Percentiles rank a stretch among this genome's conserved stretches.
These are phyloP conservation scores for Crenuchus spilurus DNA, from an alignment of 2,797 vertebrate genomes.

Conservation along the genomic window DNA sequence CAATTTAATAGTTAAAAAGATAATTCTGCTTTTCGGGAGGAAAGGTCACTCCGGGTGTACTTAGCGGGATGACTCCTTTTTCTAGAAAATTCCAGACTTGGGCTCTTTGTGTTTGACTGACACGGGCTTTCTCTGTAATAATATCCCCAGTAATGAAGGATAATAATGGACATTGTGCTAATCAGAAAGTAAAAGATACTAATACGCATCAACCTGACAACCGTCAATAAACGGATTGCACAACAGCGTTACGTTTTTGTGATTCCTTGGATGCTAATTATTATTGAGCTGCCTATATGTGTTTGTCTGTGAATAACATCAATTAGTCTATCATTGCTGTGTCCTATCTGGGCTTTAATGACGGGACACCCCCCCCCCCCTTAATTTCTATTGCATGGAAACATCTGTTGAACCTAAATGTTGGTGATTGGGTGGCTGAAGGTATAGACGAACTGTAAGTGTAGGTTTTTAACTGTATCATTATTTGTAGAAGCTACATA, in stretches of 20 bases:
- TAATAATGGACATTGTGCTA: slow-evolving; percentile 74
- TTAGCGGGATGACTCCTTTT: slow-evolving; percentile 77
- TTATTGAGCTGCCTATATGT: slow-evolving; percentile 62
- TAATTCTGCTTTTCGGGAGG: slow-evolving; percentile 77
- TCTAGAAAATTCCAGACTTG: slow-evolving; percentile 50
- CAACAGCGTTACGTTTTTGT: slow-evolving; percentile 68
- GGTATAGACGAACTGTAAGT: background rate
- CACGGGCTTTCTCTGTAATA: slow-evolving; percentile 82
- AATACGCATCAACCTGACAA: slow-evolving; percentile 72
- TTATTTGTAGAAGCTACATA: background rate
- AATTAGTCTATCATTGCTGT: slow-evolving; percentile 40
- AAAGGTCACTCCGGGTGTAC: slow-evolving; percentile 65
- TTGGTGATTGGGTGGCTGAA: background rate
- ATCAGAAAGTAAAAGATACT: slow-evolving; percentile 77
- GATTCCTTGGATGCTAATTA: slow-evolving; percentile 75
- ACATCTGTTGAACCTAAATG: slow-evolving; percentile 29
- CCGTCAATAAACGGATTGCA: slow-evolving; percentile 51
- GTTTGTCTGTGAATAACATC: slow-evolving; percentile 50
- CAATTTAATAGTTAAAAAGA: slow-evolving; percentile 85
- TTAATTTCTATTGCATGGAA: slow-evolving; percentile 3
- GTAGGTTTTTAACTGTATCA: background rate
- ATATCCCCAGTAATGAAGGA: slow-evolving; percentile 83
- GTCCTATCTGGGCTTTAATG: slow-evolving; percentile 41
- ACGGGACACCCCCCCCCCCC: too few relatives aligned
- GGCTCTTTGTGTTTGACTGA: slow-evolving; percentile 77